A percentile compares a stretch with the other conserved stretches of the same genome.
phyloP scores from a whole-genome alignment of 1,140 invertebrate species.

The Chironomus tepperi region DNA sequence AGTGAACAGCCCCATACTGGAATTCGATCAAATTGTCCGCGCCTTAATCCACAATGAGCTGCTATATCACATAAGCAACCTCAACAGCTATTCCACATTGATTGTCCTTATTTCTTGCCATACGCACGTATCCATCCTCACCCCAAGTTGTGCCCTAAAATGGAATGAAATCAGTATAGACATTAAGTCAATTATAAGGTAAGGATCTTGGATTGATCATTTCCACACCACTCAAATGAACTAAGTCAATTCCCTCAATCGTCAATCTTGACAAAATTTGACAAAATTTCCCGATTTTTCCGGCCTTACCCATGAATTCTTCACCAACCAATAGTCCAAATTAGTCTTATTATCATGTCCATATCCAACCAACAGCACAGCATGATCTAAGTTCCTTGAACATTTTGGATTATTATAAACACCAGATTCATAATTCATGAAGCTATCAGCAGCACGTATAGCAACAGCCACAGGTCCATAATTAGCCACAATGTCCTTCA shows the following conservation, averaged over 20 bases:
- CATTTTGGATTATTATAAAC: conserved; percentile 4
- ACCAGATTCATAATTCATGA: not conserved
- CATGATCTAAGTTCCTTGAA: not conserved
- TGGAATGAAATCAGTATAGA: too few relatives aligned
- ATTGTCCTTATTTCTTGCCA: conserved; percentile 63
- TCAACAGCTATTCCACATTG: conserved; percentile 64
- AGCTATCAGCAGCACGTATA: conserved; percentile 45
- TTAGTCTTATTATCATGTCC: conserved; percentile 11
- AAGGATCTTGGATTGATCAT: too few relatives aligned
- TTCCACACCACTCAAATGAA: too few relatives aligned
- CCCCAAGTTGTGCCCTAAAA: conserved; percentile 65
- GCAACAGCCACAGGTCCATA: not conserved
- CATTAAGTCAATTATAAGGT: too few relatives aligned
- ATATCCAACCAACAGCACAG: conserved; percentile 9
- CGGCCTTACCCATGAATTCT: conserved; percentile 54
- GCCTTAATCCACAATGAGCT: too few relatives aligned
- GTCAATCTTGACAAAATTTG: conserved; percentile 68
- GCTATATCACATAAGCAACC: conserved; percentile 56
- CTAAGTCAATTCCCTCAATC: too few relatives aligned
- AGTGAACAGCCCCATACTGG: too few relatives aligned
- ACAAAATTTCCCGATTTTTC: conserved; percentile 51
- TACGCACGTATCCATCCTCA: conserved; percentile 61
- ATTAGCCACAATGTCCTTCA: conserved; percentile 32
- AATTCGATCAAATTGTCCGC: too few relatives aligned
- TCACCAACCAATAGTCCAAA: conserved; percentile 28